These are phyloP conservation scores for Drosophila fungiperda DNA, from an alignment of 2,888 invertebrate species.

Conservation along the genomic window DNA sequence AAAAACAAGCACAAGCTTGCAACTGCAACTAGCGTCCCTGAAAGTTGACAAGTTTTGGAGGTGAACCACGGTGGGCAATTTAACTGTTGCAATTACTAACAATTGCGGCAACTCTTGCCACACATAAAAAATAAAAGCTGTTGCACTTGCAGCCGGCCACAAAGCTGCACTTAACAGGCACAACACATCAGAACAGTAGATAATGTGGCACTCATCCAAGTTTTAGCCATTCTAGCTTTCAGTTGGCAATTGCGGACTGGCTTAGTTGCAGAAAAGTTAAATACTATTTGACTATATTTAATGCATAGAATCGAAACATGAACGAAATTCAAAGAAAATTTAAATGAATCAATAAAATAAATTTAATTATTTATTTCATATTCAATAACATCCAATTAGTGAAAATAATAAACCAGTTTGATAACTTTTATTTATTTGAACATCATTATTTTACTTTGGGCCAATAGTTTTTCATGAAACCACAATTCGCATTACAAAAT, in stretches of 20 bases:
- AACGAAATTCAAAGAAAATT: not conserved
- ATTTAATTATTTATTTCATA: not conserved
- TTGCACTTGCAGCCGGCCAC: slow-evolving; percentile 37
- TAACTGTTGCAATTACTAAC: slow-evolving; percentile 69
- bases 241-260: slow-evolving; percentile 21
- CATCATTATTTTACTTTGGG: not conserved
- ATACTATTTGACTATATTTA: not conserved
- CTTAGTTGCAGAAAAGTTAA: slow-evolving; percentile 28
- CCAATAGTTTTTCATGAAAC: not conserved
- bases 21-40: not conserved
- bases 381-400: not conserved
- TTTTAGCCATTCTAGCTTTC: slow-evolving; percentile 40
- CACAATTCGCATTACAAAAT: not conserved
- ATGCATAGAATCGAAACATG: not conserved
- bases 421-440: not conserved
- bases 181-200: slow-evolving; percentile 18
- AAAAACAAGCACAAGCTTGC: not conserved
- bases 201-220: slow-evolving; percentile 48
- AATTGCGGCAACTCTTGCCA: slow-evolving; percentile 46
- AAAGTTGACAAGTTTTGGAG: slow-evolving; percentile 23
- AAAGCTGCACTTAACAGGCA: slow-evolving; percentile 37
- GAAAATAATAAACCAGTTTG: not conserved
- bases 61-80: slow-evolving; percentile 29
- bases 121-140: slow-evolving; percentile 35
- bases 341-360: not conserved